phyloP scores from a whole-genome alignment of 2,888 invertebrate genomes.

The Synanthedon vespiformis region DNA sequence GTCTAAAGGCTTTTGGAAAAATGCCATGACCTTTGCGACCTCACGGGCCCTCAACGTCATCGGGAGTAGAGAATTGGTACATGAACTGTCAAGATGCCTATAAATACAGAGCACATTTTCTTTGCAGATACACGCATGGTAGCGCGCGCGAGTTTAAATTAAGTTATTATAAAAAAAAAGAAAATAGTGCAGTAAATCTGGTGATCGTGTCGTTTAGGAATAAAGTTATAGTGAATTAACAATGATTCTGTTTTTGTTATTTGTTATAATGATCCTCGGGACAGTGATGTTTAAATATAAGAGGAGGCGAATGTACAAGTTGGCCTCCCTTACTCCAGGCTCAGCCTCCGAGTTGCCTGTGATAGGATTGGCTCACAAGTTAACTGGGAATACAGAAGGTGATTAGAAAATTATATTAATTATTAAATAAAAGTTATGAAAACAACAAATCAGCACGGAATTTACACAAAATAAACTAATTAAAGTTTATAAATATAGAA shows the following conservation, averaged over 20 bases:
- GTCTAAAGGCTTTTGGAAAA: slow-evolving; percentile 18
- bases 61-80: slow-evolving; percentile 20
- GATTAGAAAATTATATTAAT: slow-evolving; percentile 2
- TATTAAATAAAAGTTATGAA: too few relatives aligned
- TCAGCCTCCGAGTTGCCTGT: slow-evolving; percentile 24
- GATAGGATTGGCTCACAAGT: slow-evolving; percentile 32
- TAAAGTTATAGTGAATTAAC: slow-evolving; percentile 2
- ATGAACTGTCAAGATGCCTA: slow-evolving; percentile 15
- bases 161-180: not conserved
- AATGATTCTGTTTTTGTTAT: slow-evolving; percentile 32
- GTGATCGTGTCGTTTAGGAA: not conserved
- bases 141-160: slow-evolving; percentile 5
- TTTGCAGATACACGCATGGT: slow-evolving; percentile 5
- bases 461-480: too few relatives aligned
- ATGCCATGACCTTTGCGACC: slow-evolving; percentile 33
- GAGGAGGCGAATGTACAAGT: slow-evolving; percentile 34
- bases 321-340: slow-evolving; percentile 27
- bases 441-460: too few relatives aligned
- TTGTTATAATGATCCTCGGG: slow-evolving; percentile 25
- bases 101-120: slow-evolving; percentile 10
- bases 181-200: not conserved
- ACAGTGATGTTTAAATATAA: slow-evolving; percentile 24
- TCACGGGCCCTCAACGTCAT: slow-evolving; percentile 19
- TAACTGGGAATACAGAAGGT: slow-evolving; percentile 41
- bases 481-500: too few relatives aligned